Conservation (phyloP, 1,140 invertebrate species). For the Brachystomella parvula region DNA sequence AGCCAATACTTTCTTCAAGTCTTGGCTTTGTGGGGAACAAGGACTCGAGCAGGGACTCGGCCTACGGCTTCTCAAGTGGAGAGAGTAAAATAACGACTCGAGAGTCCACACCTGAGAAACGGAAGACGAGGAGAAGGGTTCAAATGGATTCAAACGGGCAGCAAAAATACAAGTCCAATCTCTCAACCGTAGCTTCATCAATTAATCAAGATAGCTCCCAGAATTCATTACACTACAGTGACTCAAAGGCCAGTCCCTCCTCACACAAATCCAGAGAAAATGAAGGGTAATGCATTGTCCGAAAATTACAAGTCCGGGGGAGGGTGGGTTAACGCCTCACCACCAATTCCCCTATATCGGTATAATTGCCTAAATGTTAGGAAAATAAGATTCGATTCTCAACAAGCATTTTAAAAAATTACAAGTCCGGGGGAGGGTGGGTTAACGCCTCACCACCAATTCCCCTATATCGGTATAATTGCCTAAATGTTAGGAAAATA, state of each 20-base stretch:
- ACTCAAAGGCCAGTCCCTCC: too few relatives aligned
- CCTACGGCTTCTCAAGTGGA: conserved; percentile 38
- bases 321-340: background rate
- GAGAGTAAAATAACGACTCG: conserved; percentile 39
- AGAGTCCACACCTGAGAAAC: conserved; percentile 37
- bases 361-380: too few relatives aligned
- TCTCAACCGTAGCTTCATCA: conserved; percentile 31
- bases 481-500: too few relatives aligned
- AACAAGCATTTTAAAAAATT: too few relatives aligned
- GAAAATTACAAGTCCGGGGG: background rate
- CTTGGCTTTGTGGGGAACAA: conserved; percentile 23
- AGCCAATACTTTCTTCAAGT: conserved; percentile 1
- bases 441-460: too few relatives aligned
- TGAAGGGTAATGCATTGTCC: background rate
- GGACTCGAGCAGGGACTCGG: conserved; percentile 40
- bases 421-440: background rate
- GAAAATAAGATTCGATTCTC: too few relatives aligned
- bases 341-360: too few relatives aligned
- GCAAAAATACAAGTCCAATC: conserved; percentile 27
- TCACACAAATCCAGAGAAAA: too few relatives aligned
- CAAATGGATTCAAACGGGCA: conserved; percentile 3
- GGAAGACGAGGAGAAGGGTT: conserved; percentile 12
- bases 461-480: too few relatives aligned
- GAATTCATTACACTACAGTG: too few relatives aligned
- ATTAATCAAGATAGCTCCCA: conserved; percentile 29